Evolutionary conservation across 1,140 invertebrate genomes (phyloP).

Genomic region (Mycetomoellerius zeteki): DNA sequence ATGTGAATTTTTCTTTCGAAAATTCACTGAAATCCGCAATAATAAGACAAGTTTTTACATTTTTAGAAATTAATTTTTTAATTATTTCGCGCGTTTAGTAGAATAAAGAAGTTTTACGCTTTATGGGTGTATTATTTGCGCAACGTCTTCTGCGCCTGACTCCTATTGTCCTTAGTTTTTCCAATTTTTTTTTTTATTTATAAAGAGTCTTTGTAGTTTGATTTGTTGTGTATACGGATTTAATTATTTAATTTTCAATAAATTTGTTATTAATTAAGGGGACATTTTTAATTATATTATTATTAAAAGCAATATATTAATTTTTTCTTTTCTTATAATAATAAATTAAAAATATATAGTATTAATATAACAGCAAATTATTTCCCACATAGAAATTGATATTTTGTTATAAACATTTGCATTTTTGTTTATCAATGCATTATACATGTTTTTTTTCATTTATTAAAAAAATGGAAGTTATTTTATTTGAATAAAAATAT

Average conservation of each 20-base stretch:
- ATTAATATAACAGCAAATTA: neutral
- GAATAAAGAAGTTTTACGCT: no score
- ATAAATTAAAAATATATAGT: neutral
- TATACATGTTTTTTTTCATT: neutral
- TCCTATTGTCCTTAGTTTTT: no score
- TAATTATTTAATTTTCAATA: constrained; percentile 12
- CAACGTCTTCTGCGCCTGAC: no score
- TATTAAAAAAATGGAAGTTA: neutral
- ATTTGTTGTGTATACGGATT: no score
- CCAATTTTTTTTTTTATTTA: no score
- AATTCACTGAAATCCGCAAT: neutral
- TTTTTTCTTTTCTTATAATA: neutral
- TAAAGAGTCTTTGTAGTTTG: no score
- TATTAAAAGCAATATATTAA: neutral
- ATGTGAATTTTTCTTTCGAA: neutral
- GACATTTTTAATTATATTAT: constrained; percentile 19
- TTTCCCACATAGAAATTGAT: neutral
- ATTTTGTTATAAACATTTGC: neutral
- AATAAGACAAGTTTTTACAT: neutral
- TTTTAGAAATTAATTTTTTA: neutral
- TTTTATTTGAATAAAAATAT: neutral
- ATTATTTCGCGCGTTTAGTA: no score
- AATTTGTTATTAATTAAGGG: neutral
- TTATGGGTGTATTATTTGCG: no score
- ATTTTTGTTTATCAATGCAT: neutral